Base-by-base conservation (phyloP, 2,888 invertebrate genomes). In the Ochropleura plecta region DNA sequence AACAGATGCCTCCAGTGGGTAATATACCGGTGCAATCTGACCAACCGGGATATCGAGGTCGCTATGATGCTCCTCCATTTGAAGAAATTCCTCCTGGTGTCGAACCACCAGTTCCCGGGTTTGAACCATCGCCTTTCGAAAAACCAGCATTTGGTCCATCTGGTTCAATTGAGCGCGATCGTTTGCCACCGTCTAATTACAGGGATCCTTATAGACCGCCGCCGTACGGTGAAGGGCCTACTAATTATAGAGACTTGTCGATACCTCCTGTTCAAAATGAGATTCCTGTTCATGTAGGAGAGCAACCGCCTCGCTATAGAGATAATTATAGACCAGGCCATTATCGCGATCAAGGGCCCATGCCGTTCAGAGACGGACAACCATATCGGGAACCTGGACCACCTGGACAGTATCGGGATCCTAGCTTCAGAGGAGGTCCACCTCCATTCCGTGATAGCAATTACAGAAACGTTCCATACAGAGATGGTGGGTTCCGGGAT, bases 81-180 rank as follows among this genome's bases (percentile, higher is more conserved):
- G 97, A 97, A 86, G 97, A 97, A 62, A 95, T 97, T 75, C 97
- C 97, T 20, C 97, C 97, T 12, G 97, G 97, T 18, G 97, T 97
- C 2, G 97, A 97, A 88, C 97, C 97, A 9, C 97, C 97, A 1
- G 96, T 97, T 40, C 97, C 97, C 57, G 97, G 97, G 44, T 97
- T 97, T 89, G 97, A 97, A 89, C 96, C 96, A 44, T 95, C 97
- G 1, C 96, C 97, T 16, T 97, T 97, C 87, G 97, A 97, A 86
- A 96, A 96, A 86, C 94, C 95, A n/a, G 77, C 92, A 14, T 95
- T 95, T 83, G 94, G 93, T 42, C 93, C 94, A 66, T 90, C 94
- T 9, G 93, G 93, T 20, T 78, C 91, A 20, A 86, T 94, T 65
- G 96, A 96, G 66, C 93, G 95, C 12, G 96, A 96, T 55, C 92